A percentile compares a stretch with the other conserved stretches of the same genome.
These are phyloP conservation scores for Microcebus lehilahytsara DNA, from an alignment of 2,113 vertebrate genomes.

Conservation along the genomic window DNA sequence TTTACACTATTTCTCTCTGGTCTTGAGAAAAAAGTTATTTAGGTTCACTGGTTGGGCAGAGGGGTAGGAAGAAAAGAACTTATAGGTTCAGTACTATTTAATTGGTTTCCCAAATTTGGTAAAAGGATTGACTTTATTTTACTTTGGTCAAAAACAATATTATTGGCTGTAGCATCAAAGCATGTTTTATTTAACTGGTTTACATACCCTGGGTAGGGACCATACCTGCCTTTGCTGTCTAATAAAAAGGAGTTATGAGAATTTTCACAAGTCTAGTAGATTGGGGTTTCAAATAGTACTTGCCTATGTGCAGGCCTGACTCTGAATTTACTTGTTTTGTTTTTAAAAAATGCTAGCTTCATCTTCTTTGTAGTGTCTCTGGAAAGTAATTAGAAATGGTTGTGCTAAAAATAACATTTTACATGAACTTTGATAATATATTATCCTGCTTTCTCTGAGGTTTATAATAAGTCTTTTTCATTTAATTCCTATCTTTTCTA, in stretches of 20 bases:
- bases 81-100: background rate
- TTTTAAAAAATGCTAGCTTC: background rate
- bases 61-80: background rate
- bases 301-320: background rate
- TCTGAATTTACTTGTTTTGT: background rate
- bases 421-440: background rate
- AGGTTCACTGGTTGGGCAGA: background rate
- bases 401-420: background rate
- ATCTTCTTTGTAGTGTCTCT: background rate
- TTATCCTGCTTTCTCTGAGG: background rate
- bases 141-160: background rate
- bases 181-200: background rate
- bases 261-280: background rate
- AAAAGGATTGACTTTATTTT: background rate
- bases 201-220: background rate
- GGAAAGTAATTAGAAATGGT: background rate
- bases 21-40: background rate
- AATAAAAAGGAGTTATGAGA: background rate
- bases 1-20: background rate
- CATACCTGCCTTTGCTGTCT: constrained; percentile 10
- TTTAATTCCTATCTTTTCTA: background rate
- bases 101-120: constrained; percentile 1
- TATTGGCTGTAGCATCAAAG: background rate
- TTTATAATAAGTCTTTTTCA: background rate
- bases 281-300: background rate